Base-by-base conservation (phyloP, 2,888 invertebrate genomes). In the Diarsia dahlii region DNA sequence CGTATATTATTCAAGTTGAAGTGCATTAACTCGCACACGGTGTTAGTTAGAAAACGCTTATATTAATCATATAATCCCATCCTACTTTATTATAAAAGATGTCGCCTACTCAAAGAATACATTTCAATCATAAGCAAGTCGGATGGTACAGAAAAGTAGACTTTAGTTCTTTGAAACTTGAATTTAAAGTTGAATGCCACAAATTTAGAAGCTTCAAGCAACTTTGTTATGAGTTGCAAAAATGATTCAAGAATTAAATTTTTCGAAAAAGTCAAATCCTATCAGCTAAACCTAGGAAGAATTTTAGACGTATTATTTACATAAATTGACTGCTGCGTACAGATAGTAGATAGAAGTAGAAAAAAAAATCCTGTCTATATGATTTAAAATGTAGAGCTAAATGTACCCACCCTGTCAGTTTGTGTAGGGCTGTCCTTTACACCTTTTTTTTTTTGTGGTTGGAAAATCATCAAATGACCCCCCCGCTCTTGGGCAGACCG, bases 1-100 rank as follows among this genome's bases (percentile, higher is more conserved):
- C 5, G 13, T 20, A n/a, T 54, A 46, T 60, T n/a, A 48, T 18
- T 64, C 0, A 52, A 58, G 45, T 28, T 15, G 15, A 50, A 77
- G 67, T 77, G 68, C 60, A 45, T 6, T 4, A 60, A 78, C 4
- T 60, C 72, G 20, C 75, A 80, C 84, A 75, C 62, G 12, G 71
- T 71, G 68, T 68, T 45, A 10, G n/a, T 66, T 34, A 65, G 2
- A 60, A 56, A 28, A 63, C 10, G 10, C 63, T 63, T 45, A 18
- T 18, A 18, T 63, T 45, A 45, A 15, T 23, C 8, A 28, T 58
- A 56, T 28, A 15, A 58, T 58, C 58, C 9, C 58, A 28, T 9
- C 18, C 4, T 63, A 63, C 1, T 63, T 45, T 8, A 60, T n/a
- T 23, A 20, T n/a, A 15, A 45, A 45, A 63, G 13, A 45, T 45